Evolutionary conservation across 30 jellyfish, hydroid and myxozoan species (phyloP), one percentile per base, ranked within the genome.

Genomic region (Morbakka virulenta): DNA sequence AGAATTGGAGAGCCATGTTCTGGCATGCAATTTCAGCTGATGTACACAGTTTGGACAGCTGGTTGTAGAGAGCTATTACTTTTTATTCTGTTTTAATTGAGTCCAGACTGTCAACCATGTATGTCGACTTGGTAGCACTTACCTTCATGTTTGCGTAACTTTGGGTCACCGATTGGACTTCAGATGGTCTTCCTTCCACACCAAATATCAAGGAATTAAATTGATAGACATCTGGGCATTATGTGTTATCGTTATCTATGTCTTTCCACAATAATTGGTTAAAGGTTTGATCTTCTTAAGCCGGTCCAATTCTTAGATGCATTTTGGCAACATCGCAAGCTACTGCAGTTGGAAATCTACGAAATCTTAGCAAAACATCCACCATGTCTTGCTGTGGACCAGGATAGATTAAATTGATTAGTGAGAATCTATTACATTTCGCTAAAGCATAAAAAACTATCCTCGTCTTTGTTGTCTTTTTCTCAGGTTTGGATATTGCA

Each of bases 1-100:
- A 4, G 94, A 85, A 65, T 77, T 77, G n/a, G 87, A 85, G 22
- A 76, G 61, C 96, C 82, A 84, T 26, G 64, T 84, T 9, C 95
- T 62, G n/a, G 95, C 95, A 32, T 78, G 94, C 96, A 85, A 64
- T 25, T 87, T 91, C 95, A 21, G 79, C 91, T 27, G 23, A 32
- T 13, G 66, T 64, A 86, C 93, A 74, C 57, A 41, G 57, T 41
- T 17, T 6, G 57, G 13, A 17, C 62, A 74, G 79, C 81, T 84
- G 94, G 0, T 69, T 34, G 52, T 81, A 69, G 35, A 41, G 57
- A 31, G 29, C 50, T 72, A 74, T 74, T 2, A 67, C 84, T 47
- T 30, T 35, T 50, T 71, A 67, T 29, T 4, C 88, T 33, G 41
- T 80, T 33, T 29, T 12, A 25, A 62, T 71, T 30, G 96, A 86